These are phyloP conservation scores for Bombus waltoni DNA, from an alignment of 1,140 invertebrate genomes.

Conservation along the genomic window DNA sequence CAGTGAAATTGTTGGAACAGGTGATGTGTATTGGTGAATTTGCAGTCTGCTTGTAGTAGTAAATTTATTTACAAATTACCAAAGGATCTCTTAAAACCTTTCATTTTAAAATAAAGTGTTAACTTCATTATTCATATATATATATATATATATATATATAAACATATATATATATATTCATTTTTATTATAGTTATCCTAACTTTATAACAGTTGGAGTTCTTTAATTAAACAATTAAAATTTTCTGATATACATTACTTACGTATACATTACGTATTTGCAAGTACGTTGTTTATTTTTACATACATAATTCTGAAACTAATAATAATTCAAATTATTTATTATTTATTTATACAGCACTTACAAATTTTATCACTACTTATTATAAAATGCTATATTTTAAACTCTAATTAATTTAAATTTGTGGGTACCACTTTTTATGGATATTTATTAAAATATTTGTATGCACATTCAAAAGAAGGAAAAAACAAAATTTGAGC, in stretches of 20 bases:
- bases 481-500: not conserved
- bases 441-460: slow-evolving; percentile 25
- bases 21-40: slow-evolving; percentile 63
- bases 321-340: not conserved
- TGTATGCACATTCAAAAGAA: not conserved
- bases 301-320: not conserved
- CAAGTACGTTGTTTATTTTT: not conserved
- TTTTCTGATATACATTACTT: not conserved
- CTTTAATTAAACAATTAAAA: not conserved
- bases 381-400: not conserved
- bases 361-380: not conserved
- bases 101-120: slow-evolving; percentile 49
- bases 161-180: not conserved
- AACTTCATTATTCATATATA: not conserved
- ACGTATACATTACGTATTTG: not conserved
- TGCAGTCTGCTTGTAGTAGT: slow-evolving; percentile 63
- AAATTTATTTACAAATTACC: slow-evolving; percentile 66
- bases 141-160: not conserved
- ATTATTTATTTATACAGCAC: slow-evolving; percentile 32
- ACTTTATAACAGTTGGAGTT: slow-evolving; percentile 26
- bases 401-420: slow-evolving; percentile 4
- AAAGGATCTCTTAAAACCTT: slow-evolving; percentile 57
- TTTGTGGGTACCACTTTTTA: slow-evolving; percentile 15
- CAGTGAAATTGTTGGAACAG: slow-evolving; percentile 61
- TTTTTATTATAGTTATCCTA: slow-evolving; percentile 16